Base-by-base conservation (phyloP, 2,113 vertebrate species). In the Apodemus speciosus region DNA sequence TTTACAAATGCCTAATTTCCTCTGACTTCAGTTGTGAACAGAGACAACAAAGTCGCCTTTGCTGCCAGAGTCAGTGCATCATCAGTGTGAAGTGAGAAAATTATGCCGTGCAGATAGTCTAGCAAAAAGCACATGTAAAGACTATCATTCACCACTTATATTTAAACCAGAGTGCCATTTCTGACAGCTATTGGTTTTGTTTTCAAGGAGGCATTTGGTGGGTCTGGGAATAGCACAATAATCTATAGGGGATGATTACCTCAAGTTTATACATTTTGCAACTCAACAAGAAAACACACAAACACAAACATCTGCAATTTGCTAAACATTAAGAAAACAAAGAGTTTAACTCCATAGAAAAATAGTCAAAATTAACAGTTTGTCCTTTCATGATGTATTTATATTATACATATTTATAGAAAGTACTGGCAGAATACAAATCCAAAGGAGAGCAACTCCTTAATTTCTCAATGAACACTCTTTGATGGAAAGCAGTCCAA, bases 21-120 rank as follows among this genome's bases (percentile, higher is more conserved):
- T 87, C 43, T 35, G 64, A 72, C 60, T 81, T 89, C 79, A 51
- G 18, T 73, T 68, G 56, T 87, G 35, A 94, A 77, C 10, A 71
- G 0, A 94, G 35, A 91, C 15, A 90, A 35, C 60, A 49, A 94
- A 95, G 88, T 96, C 84, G 90, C 83, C 92, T 96, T 96, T 96
- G 10, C 89, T 91, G 79, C 58, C 87, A 92, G 62, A 89, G 53
- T 84, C 90, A 94, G 58, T n/a, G 62, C 87, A 92, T 89, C 71
- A 89, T 91, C 64, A 73, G 32, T 30, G 30, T 89, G 64, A 95
- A 73, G n/a, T 51, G 66, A 92, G 60, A 91, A 83, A 84, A 66
- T 66, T 35, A 66, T 5, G 25, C n/a, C 43, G 11, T 6, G 0
- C 60, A 96, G 35, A 43, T 80, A 64, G 85, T 72, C 18, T 72